Evolutionary conservation across 2,888 invertebrate species (phyloP).

Genomic region (Lochmaea crataegi): DNA sequence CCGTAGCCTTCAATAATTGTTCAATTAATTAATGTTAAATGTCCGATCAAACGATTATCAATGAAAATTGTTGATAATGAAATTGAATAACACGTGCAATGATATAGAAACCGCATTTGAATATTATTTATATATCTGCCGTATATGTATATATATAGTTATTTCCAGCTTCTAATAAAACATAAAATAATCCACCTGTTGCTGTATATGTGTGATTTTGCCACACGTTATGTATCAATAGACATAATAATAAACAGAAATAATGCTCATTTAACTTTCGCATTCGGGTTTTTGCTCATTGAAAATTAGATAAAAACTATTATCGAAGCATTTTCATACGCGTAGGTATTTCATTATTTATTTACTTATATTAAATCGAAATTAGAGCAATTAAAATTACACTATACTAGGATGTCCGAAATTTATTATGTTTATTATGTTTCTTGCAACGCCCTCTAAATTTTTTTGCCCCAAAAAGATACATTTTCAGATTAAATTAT

Average conservation of each 20-base stretch:
- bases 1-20: slow-evolving; percentile 5
- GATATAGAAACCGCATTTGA: slow-evolving; percentile 27
- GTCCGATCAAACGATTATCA: slow-evolving; percentile 15
- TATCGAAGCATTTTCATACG: not conserved
- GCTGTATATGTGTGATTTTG: not conserved
- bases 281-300: not conserved
- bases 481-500: too few relatives aligned
- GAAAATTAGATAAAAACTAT: not conserved
- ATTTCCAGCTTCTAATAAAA: slow-evolving; percentile 34
- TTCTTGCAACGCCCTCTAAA: too few relatives aligned
- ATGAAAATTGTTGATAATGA: slow-evolving; percentile 20
- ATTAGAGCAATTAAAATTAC: too few relatives aligned
- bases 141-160: slow-evolving; percentile 16
- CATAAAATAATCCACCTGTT: slow-evolving; percentile 39
- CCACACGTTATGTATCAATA: not conserved
- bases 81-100: slow-evolving; percentile 20
- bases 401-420: too few relatives aligned
- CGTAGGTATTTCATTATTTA: not conserved
- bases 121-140: slow-evolving; percentile 30
- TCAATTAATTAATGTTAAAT: slow-evolving; percentile 25
- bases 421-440: too few relatives aligned
- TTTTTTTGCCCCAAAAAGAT: too few relatives aligned
- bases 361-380: too few relatives aligned
- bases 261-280: not conserved
- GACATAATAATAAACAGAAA: not conserved